Evolutionary conservation across 2,888 invertebrate genomes (phyloP), one percentile per base, ranked within the genome.

Genomic region (Himalopsyche kuldschensis): DNA sequence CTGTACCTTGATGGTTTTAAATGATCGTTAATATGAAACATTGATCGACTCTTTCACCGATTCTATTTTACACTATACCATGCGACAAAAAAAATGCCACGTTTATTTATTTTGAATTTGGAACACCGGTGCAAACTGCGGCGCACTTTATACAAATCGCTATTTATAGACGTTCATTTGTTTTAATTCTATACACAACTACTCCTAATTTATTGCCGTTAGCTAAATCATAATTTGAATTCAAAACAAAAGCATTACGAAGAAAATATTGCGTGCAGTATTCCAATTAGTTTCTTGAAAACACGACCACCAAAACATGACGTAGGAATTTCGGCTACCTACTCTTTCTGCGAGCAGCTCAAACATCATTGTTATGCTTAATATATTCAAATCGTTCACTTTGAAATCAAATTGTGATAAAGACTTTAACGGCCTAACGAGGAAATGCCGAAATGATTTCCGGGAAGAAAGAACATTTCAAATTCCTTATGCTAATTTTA

Each of bases 341-440:
- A 82, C 81, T 27, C 81, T 76, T 47, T 20, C 76, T 63, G 35
- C 46, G 46, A 75, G 78, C 78, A 79, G 48, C 75, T 82, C 78
- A 69, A 79, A 82, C 79, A 46, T 63, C 79, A 79, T 82, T 82
- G 82, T 82, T 82, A 82, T 75, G 47, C 46, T 27, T 85, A 85
- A 85, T 85, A 69, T 85, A 83, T 85, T 83, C 85, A 83, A 85
- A 85, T 85, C 83, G 83, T 78, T 81, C 78, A 75, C 81, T 84
- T 83, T 78, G 32, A 77, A 83, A 85, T 81, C 85, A 79, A 85
- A 85, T 83, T 85, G 83, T 83, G 83, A 83, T 85, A 83, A 85
- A 85, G 85, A 85, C 83, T 69, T 85, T 78, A 76, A 63, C 35
- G 41, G 75, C 41, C 79, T 80, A 82, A 82, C 82, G 76, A 76